These are phyloP conservation scores for Drosophila quadrilineata DNA, from an alignment of 1,140 invertebrate species.

Conservation along the genomic window DNA sequence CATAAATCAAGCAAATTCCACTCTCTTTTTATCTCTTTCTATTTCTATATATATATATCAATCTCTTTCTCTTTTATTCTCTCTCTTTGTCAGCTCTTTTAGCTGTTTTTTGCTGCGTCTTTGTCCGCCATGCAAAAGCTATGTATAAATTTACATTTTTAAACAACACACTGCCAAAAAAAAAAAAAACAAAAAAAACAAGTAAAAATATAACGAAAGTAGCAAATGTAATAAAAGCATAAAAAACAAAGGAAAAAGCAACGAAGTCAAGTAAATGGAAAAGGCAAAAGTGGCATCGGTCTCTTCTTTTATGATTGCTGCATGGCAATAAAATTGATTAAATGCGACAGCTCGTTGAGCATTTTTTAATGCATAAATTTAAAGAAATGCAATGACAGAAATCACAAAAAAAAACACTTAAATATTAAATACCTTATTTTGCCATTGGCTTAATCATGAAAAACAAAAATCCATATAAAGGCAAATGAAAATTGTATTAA, in stretches of 20 bases:
- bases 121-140: slow-evolving; percentile 17
- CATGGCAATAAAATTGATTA: slow-evolving; percentile 73
- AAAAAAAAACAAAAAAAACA: slow-evolving; percentile 44
- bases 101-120: neutral
- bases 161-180: slow-evolving; percentile 57
- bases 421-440: no score
- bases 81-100: slow-evolving; percentile 3
- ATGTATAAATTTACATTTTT: slow-evolving; percentile 78
- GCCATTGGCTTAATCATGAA: no score
- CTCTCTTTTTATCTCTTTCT: slow-evolving; percentile 27
- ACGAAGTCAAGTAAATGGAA: neutral
- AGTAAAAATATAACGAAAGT: slow-evolving; percentile 18
- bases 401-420: neutral
- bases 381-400: neutral
- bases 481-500: no score
- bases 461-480: no score
- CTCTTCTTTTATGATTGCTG: slow-evolving; percentile 42
- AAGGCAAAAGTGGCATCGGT: slow-evolving; percentile 6
- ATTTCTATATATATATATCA: slow-evolving; percentile 8
- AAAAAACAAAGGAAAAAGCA: neutral
- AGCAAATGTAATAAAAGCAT: slow-evolving; percentile 53
- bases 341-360: slow-evolving; percentile 44
- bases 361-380: slow-evolving; percentile 45
- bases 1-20: slow-evolving; percentile 69
- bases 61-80: slow-evolving; percentile 30